These are phyloP conservation scores for Pardalotus punctatus DNA, from an alignment of 2,113 vertebrate genomes.

Conservation along the genomic window DNA sequence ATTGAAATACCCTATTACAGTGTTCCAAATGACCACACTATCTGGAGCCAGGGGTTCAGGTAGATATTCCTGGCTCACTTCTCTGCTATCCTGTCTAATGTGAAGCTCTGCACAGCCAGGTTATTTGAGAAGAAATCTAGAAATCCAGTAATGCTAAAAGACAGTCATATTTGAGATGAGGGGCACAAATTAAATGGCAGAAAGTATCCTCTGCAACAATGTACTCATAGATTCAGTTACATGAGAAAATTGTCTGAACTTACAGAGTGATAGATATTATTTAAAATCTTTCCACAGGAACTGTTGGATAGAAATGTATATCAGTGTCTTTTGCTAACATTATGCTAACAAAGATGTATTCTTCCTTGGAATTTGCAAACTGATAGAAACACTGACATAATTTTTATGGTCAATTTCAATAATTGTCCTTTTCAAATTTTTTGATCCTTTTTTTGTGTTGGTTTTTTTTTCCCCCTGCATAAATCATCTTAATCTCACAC, in stretches of 20 bases:
- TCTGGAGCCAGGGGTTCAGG: neutral
- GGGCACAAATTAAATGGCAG: neutral
- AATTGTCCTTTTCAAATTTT: neutral
- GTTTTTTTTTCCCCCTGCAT: neutral
- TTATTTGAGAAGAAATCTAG: neutral
- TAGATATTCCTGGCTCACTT: neutral
- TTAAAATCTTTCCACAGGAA: neutral
- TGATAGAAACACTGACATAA: neutral
- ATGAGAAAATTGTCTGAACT: neutral
- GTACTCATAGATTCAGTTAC: neutral
- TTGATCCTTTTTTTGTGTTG: neutral
- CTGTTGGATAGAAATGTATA: neutral
- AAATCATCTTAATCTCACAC: neutral
- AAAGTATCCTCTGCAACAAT: neutral
- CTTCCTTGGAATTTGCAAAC: neutral
- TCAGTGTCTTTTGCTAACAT: neutral
- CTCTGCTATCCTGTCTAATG: neutral
- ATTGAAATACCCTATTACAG: neutral
- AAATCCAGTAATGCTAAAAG: neutral
- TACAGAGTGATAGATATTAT: neutral
- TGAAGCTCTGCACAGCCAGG: neutral
- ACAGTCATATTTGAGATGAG: neutral
- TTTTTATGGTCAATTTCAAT: neutral
- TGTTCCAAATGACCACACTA: neutral
- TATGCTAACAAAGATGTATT: neutral